Evolutionary conservation across 2,113 vertebrate species (phyloP).

Genomic region (Oplegnathus fasciatus): DNA sequence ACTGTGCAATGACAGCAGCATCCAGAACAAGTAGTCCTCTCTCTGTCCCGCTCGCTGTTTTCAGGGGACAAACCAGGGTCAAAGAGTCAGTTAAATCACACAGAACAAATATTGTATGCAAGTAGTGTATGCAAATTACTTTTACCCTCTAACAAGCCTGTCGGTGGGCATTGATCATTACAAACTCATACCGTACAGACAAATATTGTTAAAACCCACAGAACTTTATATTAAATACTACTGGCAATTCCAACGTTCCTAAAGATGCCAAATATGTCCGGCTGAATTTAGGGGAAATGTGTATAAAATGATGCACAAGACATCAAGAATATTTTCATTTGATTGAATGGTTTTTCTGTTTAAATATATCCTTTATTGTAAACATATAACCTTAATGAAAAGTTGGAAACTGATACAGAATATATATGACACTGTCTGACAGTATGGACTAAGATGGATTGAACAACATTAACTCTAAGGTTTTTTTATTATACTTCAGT

Average conservation of each 20-base stretch:
- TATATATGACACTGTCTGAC: not conserved
- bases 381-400: not conserved
- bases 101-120: slow-evolving; percentile 26
- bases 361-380: no score
- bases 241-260: not conserved
- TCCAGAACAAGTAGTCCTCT: slow-evolving; percentile 52
- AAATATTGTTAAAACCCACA: not conserved
- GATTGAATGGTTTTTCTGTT: not conserved
- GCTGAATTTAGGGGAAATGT: not conserved
- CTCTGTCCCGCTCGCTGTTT: not conserved
- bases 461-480: not conserved
- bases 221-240: not conserved
- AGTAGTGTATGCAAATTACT: slow-evolving; percentile 14
- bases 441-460: not conserved
- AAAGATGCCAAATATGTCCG: not conserved
- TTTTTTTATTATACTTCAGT: not conserved
- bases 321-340: no score
- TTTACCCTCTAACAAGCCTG: not conserved
- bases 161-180: not conserved
- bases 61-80: slow-evolving; percentile 24
- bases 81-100: slow-evolving; percentile 43
- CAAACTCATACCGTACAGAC: not conserved
- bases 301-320: no score
- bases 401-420: not conserved
- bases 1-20: slow-evolving; percentile 9